These are phyloP conservation scores for Oxycera nigricornis DNA, from an alignment of 2,888 invertebrate species.

Conservation along the genomic window DNA sequence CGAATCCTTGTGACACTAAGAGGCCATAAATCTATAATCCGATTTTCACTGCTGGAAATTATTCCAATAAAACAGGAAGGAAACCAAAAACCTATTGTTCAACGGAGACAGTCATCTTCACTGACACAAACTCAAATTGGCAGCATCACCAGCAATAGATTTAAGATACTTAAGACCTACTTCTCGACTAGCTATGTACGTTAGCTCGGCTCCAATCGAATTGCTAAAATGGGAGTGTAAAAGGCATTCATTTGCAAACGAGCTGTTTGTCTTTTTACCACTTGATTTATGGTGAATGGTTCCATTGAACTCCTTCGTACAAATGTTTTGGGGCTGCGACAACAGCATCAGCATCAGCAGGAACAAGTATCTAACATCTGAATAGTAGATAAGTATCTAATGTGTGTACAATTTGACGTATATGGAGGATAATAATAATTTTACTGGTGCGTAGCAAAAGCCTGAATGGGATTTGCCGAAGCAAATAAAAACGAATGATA, in stretches of 20 bases:
- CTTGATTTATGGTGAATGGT: constrained; percentile 39
- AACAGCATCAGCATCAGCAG: no score
- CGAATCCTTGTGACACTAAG: not conserved
- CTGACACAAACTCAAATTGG: constrained; percentile 10
- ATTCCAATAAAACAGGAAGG: constrained; percentile 5
- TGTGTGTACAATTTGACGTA: no score
- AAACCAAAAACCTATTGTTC: constrained; percentile 1
- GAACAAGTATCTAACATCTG: no score
- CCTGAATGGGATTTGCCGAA: no score
- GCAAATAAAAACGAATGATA: no score
- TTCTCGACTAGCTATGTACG: no score
- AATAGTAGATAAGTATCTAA: no score
- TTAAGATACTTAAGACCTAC: not conserved
- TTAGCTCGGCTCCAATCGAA: no score
- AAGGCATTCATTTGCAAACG: constrained; percentile 27
- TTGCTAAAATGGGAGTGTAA: constrained; percentile 6
- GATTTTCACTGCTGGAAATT: not conserved
- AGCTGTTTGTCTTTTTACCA: constrained; percentile 36
- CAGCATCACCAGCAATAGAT: constrained; percentile 18
- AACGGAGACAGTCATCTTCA: not conserved
- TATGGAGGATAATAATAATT: no score
- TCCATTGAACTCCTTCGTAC: constrained; percentile 29
- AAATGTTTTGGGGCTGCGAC: not conserved
- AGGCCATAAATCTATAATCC: constrained; percentile 33
- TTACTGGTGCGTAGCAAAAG: no score